Conservation (phyloP, 1,140 invertebrate species). For the Vanessa atalanta region DNA sequence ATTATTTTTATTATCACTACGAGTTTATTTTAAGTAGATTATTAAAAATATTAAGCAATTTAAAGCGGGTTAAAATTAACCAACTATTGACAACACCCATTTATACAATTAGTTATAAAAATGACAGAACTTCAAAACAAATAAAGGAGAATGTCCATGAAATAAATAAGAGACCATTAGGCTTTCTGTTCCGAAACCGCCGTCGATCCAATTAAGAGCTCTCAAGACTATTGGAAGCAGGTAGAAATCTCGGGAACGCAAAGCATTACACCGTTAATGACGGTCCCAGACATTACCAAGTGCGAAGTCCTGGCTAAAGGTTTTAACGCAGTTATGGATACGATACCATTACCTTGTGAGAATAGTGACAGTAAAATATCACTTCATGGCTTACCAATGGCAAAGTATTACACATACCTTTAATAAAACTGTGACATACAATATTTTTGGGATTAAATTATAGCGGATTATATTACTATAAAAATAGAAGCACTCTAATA, state of each 20-base stretch:
- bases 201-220: slow-evolving; percentile 40
- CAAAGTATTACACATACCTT: too few species aligned
- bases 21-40: not conserved
- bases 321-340: slow-evolving; percentile 22
- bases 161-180: slow-evolving; percentile 22
- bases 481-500: too few species aligned
- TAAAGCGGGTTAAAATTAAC: too few species aligned
- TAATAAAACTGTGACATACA: too few species aligned
- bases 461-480: too few species aligned
- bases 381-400: too few species aligned
- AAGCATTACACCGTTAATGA: slow-evolving; percentile 37
- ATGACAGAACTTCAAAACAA: slow-evolving; percentile 9
- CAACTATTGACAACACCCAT: too few species aligned
- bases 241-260: slow-evolving; percentile 37
- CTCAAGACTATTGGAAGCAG: slow-evolving; percentile 40
- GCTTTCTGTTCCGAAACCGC: slow-evolving; percentile 13
- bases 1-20: too few species aligned
- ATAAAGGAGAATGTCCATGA: slow-evolving; percentile 14
- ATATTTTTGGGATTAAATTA: too few species aligned
- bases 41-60: too few species aligned
- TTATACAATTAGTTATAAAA: too few species aligned
- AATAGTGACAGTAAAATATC: too few species aligned
- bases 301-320: slow-evolving; percentile 11
- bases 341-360: not conserved
- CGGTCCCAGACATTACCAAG: slow-evolving; percentile 29